Evolutionary conservation across 2,113 vertebrate species (phyloP).

Genomic region (Erythrolamprus reginae): DNA sequence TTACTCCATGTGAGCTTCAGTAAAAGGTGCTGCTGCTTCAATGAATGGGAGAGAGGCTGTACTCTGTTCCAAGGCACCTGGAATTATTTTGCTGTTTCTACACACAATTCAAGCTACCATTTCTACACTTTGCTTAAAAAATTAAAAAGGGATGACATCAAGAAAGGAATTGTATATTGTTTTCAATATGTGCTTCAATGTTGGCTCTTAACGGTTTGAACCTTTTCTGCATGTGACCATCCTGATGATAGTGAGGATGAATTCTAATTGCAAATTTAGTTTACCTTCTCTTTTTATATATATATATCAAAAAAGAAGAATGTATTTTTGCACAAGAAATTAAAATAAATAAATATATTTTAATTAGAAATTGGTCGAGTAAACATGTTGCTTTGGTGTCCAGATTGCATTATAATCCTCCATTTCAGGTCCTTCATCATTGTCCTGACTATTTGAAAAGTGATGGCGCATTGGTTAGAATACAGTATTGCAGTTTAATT

Average conservation of each 20-base stretch:
- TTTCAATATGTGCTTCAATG: not conserved
- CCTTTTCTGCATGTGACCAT: constrained; percentile 1
- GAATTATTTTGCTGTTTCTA: not conserved
- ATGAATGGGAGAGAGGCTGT: not conserved
- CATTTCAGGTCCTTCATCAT: not conserved
- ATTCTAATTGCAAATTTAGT: not conserved
- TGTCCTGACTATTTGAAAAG: not conserved
- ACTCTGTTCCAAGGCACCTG: not conserved
- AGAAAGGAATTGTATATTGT: not conserved
- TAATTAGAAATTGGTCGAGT: constrained; percentile 15
- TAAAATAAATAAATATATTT: constrained; percentile 38
- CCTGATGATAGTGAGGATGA: not conserved
- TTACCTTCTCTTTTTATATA: constrained; percentile 28
- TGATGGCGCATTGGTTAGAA: not conserved
- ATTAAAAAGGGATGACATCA: not conserved
- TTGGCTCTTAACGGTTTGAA: not conserved
- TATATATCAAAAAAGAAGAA: not conserved
- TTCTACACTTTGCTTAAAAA: not conserved
- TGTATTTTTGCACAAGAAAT: constrained; percentile 52
- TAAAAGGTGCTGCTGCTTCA: not conserved
- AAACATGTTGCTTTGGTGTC: not conserved
- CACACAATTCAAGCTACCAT: not conserved
- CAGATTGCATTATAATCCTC: not conserved
- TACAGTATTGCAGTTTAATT: not conserved
- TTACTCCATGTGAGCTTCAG: not conserved